Evolutionary conservation across 1,140 invertebrate genomes (phyloP).

Genomic region (Homalodisca vitripennis): DNA sequence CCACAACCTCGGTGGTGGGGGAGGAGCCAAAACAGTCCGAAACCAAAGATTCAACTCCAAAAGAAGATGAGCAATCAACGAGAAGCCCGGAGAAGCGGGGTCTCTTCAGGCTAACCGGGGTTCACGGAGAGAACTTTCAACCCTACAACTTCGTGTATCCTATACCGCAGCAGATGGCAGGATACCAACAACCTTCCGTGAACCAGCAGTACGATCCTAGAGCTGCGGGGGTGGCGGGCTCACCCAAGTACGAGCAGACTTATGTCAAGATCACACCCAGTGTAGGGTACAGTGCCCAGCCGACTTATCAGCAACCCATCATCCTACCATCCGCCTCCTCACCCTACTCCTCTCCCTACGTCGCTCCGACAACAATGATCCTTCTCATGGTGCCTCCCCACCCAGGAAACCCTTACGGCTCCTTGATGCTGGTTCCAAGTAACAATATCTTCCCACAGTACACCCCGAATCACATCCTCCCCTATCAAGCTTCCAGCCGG

Average conservation of each 20-base stretch:
- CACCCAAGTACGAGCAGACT: background rate
- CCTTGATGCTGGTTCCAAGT: background rate
- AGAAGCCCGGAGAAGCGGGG: conserved; percentile 12
- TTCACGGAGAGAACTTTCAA: background rate
- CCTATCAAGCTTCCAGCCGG: background rate
- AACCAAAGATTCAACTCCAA: background rate
- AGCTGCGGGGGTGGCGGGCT: background rate
- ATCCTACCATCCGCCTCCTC: background rate
- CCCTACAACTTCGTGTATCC: background rate
- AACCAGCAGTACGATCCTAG: background rate
- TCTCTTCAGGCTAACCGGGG: background rate
- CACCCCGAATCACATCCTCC: conserved; percentile 1
- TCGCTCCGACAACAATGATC: background rate
- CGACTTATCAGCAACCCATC: background rate
- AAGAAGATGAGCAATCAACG: background rate
- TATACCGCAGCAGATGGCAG: background rate
- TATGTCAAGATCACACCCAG: background rate
- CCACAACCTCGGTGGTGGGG: background rate
- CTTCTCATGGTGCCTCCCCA: conserved; percentile 18
- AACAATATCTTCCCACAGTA: background rate
- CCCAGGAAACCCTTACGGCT: background rate
- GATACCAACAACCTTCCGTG: background rate
- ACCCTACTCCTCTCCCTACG: background rate
- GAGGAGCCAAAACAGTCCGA: background rate
- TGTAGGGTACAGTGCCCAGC: background rate